Evolutionary conservation across 64 coral and sea anemone genomes (phyloP).

Genomic region (Astreopora myriophthalma): DNA sequence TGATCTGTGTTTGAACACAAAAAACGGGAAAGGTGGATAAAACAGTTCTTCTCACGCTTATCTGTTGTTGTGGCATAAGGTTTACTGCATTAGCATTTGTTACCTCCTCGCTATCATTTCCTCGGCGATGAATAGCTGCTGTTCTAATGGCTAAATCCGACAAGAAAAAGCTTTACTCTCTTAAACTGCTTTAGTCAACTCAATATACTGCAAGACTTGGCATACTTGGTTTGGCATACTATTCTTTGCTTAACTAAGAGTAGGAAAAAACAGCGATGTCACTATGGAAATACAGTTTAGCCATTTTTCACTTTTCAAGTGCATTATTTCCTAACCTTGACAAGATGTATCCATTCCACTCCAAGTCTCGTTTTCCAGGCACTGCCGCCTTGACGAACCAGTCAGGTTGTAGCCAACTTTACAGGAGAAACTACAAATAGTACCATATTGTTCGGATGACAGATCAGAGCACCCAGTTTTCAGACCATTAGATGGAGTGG

Average conservation of each 20-base stretch:
- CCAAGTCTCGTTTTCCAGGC: conserved; percentile 46
- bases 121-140: no score
- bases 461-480: neutral
- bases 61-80: no score
- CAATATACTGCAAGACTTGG: neutral
- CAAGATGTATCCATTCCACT: conserved; percentile 28
- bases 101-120: no score
- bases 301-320: neutral
- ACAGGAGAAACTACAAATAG: conserved; percentile 40
- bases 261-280: neutral
- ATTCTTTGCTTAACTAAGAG: neutral
- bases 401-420: conserved; percentile 16
- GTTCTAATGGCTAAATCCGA: no score
- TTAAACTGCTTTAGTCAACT: neutral
- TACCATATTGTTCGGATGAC: conserved; percentile 24
- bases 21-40: no score
- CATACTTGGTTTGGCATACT: neutral
- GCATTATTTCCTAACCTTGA: conserved; percentile 33
- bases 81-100: no score
- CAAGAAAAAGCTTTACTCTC: neutral
- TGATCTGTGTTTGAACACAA: no score
- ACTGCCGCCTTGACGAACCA: conserved; percentile 25
- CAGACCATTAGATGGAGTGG: conserved; percentile 10
- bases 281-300: neutral
- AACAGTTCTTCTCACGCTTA: no score